These are phyloP conservation scores for Hemicordylus capensis DNA, from an alignment of 2,113 vertebrate genomes.

Conservation along the genomic window DNA sequence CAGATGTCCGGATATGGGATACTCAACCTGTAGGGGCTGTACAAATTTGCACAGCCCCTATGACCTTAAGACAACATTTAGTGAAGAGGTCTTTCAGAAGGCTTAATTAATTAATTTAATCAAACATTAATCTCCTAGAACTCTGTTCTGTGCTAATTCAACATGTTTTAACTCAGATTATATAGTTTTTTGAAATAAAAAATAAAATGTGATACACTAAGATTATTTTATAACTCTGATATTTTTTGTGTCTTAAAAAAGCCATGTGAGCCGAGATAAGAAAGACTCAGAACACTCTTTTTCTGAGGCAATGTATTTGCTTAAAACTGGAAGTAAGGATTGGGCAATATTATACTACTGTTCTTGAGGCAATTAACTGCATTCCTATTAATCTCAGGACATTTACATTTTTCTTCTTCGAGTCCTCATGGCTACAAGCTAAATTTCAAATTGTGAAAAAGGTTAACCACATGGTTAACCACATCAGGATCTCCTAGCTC, in stretches of 20 bases:
- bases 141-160: background rate
- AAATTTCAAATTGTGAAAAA: background rate
- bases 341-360: background rate
- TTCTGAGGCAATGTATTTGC: background rate
- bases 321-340: background rate
- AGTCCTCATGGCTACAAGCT: background rate
- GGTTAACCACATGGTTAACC: background rate
- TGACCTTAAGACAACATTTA: too few relatives aligned
- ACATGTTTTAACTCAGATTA: too few relatives aligned
- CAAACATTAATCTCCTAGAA: background rate
- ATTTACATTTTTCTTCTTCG: background rate
- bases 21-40: too few relatives aligned
- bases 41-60: too few relatives aligned
- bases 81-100: too few relatives aligned
- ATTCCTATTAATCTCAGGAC: background rate
- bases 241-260: background rate
- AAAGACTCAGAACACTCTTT: background rate
- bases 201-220: background rate
- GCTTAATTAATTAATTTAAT: background rate
- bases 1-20: too few relatives aligned
- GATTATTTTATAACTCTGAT: background rate
- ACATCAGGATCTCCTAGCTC: background rate
- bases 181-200: background rate
- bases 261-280: background rate
- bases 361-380: background rate